Evolutionary conservation across 2,113 vertebrate genomes (phyloP), one percentile per base, ranked within the genome.

Genomic region (Abramis brama): DNA sequence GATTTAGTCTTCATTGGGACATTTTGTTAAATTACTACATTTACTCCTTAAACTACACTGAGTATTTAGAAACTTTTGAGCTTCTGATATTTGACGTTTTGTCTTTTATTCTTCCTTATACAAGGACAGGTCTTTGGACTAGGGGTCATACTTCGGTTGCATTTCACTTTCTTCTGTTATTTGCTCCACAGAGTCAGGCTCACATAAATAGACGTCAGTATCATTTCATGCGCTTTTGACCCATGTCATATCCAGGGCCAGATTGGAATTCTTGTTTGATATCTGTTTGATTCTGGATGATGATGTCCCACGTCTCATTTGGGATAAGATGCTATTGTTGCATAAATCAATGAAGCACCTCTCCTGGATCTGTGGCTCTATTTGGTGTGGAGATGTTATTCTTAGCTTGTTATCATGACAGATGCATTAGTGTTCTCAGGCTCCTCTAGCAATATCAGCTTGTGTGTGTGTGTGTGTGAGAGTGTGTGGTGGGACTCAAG

Each of bases 381-480:
- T 96, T 97, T 96, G 95, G 96, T 96, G 96, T 96, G 94, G 96
- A 94, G 93, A 95, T 96, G 96, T 97, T 96, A 96, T 96, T 96
- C 95, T 96, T 96, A 96, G 96, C 96, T 96, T 96, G 95, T 97
- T 96, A 96, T 96, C 95, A 91, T 96, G 96, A 96, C 96, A 96
- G 96, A 96, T 95, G 94, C 95, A 96, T 96, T 97, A 96, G 96
- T 95, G 96, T 95, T 96, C 94, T 92, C 93, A 92, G 60, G 52
- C 79, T 95, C 93, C 95, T 95, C 95, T 92, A 95, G 94, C 94
- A 94, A 93, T 95, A 94, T 96, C 94, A 96, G 92, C 94, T 94
- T 94, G 93, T 94, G 92, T 90, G 80, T 59, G 74, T 75, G 85
- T 59, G 64, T 19, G 66, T 10, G 50, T 17, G 27, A 27, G 86